A percentile compares a stretch with the other conserved stretches of the same genome.
These are phyloP conservation scores for Peromyscus melanophrys DNA, from an alignment of 2,797 vertebrate genomes.

Conservation along the genomic window DNA sequence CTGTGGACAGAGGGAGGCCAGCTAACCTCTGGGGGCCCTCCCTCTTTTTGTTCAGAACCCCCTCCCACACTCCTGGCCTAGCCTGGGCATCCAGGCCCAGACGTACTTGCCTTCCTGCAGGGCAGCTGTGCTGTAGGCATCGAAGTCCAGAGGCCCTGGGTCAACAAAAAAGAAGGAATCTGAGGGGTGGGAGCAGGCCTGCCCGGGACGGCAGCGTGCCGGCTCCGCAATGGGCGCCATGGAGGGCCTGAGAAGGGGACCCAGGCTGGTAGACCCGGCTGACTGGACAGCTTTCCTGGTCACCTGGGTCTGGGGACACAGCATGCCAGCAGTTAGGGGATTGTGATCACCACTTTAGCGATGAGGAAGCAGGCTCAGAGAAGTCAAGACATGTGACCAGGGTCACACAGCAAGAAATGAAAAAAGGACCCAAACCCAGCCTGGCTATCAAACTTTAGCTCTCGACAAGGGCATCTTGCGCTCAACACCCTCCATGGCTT, in stretches of 20 bases:
- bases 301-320: neutral
- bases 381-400: neutral
- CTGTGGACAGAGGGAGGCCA: slow-evolving; percentile 68
- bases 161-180: neutral
- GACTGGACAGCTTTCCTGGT: neutral
- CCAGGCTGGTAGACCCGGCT: neutral
- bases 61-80: neutral
- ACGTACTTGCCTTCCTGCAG: slow-evolving; percentile 93
- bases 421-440: neutral
- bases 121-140: slow-evolving; percentile 90
- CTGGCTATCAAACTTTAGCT: neutral
- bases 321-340: neutral
- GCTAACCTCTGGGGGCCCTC: slow-evolving; percentile 7
- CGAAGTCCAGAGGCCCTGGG: slow-evolving; percentile 93
- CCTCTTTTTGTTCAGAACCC: rapidly evolving
- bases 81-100: slow-evolving; percentile 77
- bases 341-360: neutral
- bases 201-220: rapidly evolving
- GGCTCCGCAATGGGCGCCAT: neutral
- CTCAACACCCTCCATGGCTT: neutral
- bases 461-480: neutral
- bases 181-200: neutral
- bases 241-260: neutral
- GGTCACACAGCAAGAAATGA: neutral
- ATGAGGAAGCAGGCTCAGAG: neutral